These are phyloP conservation scores for Otocyon megalotis DNA, from an alignment of 2,113 vertebrate species.

Conservation along the genomic window DNA sequence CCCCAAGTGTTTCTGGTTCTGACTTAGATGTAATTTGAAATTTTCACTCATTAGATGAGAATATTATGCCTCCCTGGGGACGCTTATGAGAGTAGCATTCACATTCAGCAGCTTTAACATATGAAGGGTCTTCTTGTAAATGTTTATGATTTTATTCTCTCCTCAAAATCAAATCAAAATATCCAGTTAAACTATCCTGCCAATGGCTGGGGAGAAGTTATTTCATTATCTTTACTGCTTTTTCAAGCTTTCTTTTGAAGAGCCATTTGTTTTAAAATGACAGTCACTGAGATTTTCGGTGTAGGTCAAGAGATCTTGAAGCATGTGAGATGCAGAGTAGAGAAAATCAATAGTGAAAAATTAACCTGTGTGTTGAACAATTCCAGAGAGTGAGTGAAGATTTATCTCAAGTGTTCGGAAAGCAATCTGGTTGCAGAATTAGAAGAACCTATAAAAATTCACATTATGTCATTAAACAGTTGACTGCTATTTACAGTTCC, in stretches of 20 bases:
- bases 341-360: slow-evolving; percentile 74
- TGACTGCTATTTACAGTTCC: slow-evolving; percentile 60
- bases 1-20: background rate
- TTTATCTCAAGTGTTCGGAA: slow-evolving; percentile 68
- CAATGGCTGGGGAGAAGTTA: slow-evolving; percentile 56
- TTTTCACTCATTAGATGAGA: background rate
- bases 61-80: background rate
- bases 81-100: background rate
- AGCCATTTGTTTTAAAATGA: slow-evolving; percentile 62
- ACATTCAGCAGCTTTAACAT: slow-evolving; percentile 62
- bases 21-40: background rate
- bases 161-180: slow-evolving; percentile 74
- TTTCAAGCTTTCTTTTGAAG: slow-evolving; percentile 70
- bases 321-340: slow-evolving; percentile 36
- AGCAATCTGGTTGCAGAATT: slow-evolving; percentile 43
- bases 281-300: background rate
- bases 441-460: slow-evolving; percentile 65
- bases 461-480: slow-evolving; percentile 70
- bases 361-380: slow-evolving; percentile 61
- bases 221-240: slow-evolving; percentile 60
- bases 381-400: slow-evolving; percentile 68
- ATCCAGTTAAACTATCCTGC: slow-evolving; percentile 46
- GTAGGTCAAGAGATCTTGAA: slow-evolving; percentile 47
- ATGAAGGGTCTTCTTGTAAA: slow-evolving; percentile 60
- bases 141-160: slow-evolving; percentile 57